Conservation (phyloP, 2,888 invertebrate genomes). For the Tridacna crocea region DNA sequence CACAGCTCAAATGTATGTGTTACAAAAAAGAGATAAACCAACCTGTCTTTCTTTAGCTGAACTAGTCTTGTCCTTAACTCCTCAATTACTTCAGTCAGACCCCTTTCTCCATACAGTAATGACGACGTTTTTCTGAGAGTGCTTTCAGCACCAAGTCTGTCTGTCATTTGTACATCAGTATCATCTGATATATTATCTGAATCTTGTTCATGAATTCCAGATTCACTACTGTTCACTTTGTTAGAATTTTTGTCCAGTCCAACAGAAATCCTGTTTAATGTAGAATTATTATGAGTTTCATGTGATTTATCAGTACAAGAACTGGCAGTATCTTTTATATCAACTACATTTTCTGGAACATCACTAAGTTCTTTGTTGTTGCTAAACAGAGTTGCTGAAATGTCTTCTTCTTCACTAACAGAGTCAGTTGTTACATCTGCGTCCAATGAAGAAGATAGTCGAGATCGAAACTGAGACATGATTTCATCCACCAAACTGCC, state of each 20-base stretch:
- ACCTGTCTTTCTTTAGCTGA: constrained; percentile 71
- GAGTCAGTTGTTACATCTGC: neutral
- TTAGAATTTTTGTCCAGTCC: neutral
- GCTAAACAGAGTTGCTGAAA: neutral
- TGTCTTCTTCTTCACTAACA: neutral
- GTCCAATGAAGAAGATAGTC: constrained; percentile 21
- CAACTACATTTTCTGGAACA: neutral
- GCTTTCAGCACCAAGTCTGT: neutral
- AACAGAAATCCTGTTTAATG: neutral
- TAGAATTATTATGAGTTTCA: neutral
- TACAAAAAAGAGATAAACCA: neutral
- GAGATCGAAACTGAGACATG: constrained; percentile 55
- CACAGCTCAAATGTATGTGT: too few species aligned
- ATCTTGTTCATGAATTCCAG: neutral
- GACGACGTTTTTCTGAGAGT: constrained; percentile 14
- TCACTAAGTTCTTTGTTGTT: neutral
- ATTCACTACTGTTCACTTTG: neutral
- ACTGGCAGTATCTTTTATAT: neutral
- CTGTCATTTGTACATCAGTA: neutral
- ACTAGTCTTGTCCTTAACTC: constrained; percentile 67
- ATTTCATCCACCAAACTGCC: constrained; percentile 65
- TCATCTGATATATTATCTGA: neutral
- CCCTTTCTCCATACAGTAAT: constrained; percentile 18
- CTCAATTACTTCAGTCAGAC: constrained; percentile 36
- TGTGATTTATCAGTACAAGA: neutral